These are phyloP conservation scores for Scelioninae gen. 1 DNA, from an alignment of 2,888 invertebrate genomes.

Conservation along the genomic window DNA sequence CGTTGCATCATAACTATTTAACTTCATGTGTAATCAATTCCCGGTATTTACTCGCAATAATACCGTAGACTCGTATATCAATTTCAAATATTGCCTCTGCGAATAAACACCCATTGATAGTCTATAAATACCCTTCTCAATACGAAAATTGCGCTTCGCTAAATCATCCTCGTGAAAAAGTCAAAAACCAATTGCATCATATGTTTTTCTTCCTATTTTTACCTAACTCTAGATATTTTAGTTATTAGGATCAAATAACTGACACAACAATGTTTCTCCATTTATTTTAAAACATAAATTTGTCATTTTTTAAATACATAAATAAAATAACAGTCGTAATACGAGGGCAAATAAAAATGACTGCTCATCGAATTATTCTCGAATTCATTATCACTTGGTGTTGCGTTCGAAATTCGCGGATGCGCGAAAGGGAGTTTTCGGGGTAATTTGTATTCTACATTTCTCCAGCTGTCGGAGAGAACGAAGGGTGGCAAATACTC, in stretches of 20 bases:
- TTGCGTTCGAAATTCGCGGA: conserved; percentile 67
- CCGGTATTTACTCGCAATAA: conserved; percentile 52
- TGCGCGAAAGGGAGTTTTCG: conserved; percentile 59
- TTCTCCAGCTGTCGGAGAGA: conserved; percentile 78
- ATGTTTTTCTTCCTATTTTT: too few species aligned
- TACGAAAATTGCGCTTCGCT: conserved; percentile 23
- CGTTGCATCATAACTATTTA: conserved; percentile 55
- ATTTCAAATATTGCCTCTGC: conserved; percentile 53
- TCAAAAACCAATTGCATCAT: background rate
- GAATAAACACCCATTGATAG: conserved; percentile 55
- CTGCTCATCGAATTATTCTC: conserved; percentile 73
- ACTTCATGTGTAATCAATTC: conserved; percentile 48
- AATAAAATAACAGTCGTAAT: too few species aligned
- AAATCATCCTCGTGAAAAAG: conserved; percentile 6
- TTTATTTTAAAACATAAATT: too few species aligned
- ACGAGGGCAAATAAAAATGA: conserved; percentile 37
- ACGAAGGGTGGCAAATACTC: conserved; percentile 75
- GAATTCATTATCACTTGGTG: conserved; percentile 75
- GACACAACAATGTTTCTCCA: too few species aligned
- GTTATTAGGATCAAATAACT: too few species aligned
- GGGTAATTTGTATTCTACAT: conserved; percentile 82
- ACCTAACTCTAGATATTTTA: too few species aligned
- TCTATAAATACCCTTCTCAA: conserved; percentile 45
- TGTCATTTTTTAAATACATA: background rate
- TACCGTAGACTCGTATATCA: conserved; percentile 53